These are phyloP conservation scores for Cavia aperea DNA, from an alignment of 2,113 vertebrate species.

Conservation along the genomic window DNA sequence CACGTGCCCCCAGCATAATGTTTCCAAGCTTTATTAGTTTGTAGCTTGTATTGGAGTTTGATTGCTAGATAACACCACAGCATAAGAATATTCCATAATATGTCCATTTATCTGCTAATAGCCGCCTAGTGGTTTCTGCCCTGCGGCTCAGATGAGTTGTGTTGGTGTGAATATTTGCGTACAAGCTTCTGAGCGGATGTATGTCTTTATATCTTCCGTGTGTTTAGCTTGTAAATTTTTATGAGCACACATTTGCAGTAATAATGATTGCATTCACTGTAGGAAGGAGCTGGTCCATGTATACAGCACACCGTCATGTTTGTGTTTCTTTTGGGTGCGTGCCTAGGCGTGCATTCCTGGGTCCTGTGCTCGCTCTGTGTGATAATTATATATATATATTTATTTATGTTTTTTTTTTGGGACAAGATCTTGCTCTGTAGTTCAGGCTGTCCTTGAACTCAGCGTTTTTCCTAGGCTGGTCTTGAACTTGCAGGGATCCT, in stretches of 20 bases:
- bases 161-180: neutral
- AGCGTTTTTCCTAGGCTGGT: neutral
- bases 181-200: neutral
- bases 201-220: neutral
- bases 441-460: neutral
- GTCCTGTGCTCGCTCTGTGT: neutral
- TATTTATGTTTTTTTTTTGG: neutral
- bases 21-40: neutral
- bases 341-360: neutral
- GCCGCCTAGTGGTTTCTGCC: neutral
- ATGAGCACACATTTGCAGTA: neutral
- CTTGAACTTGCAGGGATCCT: neutral
- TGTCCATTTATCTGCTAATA: neutral
- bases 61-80: neutral
- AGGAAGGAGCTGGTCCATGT: neutral
- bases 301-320: neutral
- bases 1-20: fast-evolving
- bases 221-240: neutral
- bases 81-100: fast-evolving
- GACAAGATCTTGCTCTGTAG: neutral
- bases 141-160: neutral
- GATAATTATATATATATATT: neutral
- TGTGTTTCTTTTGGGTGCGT: neutral
- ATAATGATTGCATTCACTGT: neutral
- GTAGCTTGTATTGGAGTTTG: fast-evolving